Conservation (phyloP, 2,113 vertebrate genomes). For the Rhynchopsitta pachyrhyncha region DNA sequence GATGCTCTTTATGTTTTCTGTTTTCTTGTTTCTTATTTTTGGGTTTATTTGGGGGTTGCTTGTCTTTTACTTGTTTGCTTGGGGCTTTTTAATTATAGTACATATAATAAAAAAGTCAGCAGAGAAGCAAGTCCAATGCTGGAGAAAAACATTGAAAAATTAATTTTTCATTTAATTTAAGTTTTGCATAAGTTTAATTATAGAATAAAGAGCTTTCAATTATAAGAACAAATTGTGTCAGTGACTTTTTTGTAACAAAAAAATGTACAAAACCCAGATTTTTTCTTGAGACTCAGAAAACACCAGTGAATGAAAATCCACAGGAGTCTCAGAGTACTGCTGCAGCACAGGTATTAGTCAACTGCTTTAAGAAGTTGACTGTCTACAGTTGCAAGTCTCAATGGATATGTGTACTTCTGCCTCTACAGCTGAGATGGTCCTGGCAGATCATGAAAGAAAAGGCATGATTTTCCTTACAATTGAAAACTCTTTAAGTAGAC, state of each 20-base stretch:
- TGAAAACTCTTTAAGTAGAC: neutral
- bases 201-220: neutral
- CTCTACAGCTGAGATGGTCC: neutral
- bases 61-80: neutral
- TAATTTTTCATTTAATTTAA: neutral
- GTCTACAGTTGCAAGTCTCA: neutral
- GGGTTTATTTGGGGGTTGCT: neutral
- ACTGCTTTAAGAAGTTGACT: neutral
- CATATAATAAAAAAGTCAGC: neutral
- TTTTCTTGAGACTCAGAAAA: neutral
- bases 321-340: neutral
- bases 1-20: neutral
- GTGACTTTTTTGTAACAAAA: neutral
- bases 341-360: neutral
- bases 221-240: neutral
- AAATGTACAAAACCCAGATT: neutral
- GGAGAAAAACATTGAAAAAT: neutral
- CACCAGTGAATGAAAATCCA: neutral
- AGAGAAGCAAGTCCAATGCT: neutral
- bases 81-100: neutral
- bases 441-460: slow-evolving; percentile 12
- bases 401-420: neutral
- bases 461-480: neutral
- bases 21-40: neutral
- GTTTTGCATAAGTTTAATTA: neutral